A percentile compares a stretch with the other conserved stretches of the same genome.
phyloP scores from a whole-genome alignment of 2,113 vertebrate genomes.

The Neotragus moschatus region DNA sequence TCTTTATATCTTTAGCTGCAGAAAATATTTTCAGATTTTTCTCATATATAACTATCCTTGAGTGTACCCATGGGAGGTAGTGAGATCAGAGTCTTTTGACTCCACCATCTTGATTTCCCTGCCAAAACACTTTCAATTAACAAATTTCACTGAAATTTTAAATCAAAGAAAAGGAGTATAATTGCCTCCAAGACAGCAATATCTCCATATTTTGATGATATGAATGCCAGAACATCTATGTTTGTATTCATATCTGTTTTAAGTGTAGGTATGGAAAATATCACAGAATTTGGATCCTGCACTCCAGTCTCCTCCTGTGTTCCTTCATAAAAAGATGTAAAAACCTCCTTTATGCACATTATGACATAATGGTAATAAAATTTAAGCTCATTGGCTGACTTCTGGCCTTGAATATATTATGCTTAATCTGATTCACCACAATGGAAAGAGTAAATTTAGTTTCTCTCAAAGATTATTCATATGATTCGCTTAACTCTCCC shows the following conservation, averaged over 20 bases:
- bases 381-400: not conserved
- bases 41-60: not conserved
- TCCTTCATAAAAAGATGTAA: not conserved
- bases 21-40: not conserved
- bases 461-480: not conserved
- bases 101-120: not conserved
- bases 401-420: not conserved
- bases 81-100: not conserved
- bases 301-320: not conserved
- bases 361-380: slow-evolving; percentile 1
- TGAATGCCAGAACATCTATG: not conserved
- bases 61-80: not conserved
- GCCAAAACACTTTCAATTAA: not conserved
- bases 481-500: not conserved
- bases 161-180: not conserved
- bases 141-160: not conserved
- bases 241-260: not conserved
- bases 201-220: not conserved
- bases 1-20: not conserved
- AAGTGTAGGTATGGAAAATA: not conserved
- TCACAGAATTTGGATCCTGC: not conserved
- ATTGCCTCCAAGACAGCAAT: not conserved
- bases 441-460: not conserved
- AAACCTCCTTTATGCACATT: not conserved
- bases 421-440: not conserved